Percentiles rank a stretch among this genome's conserved stretches.
phyloP scores from a whole-genome alignment of 2,888 invertebrate genomes.

The Macaria liturata region DNA sequence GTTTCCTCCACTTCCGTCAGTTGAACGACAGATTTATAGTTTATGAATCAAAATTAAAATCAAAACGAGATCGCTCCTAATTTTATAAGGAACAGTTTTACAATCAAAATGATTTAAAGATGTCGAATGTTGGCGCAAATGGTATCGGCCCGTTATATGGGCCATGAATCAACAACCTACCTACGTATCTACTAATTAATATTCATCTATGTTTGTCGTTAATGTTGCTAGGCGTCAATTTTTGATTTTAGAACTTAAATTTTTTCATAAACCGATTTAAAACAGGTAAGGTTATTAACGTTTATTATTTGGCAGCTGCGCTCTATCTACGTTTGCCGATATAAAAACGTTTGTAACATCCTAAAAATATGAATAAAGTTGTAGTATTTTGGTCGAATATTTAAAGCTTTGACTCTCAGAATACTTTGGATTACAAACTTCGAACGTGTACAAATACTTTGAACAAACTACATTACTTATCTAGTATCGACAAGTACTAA shows the following conservation, averaged over 20 bases:
- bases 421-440: too few species aligned
- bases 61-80: constrained; percentile 4
- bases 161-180: constrained; percentile 19
- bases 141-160: constrained; percentile 22
- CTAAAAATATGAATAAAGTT: too few species aligned
- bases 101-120: constrained; percentile 14
- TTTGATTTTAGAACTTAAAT: neutral
- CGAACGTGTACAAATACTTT: too few species aligned
- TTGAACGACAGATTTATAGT: neutral
- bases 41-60: constrained; percentile 1
- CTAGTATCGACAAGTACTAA: too few species aligned
- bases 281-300: too few species aligned
- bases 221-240: constrained; percentile 1
- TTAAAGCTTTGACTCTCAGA: too few species aligned
- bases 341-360: too few species aligned
- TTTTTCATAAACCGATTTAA: too few species aligned
- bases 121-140: constrained; percentile 17
- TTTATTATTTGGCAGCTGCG: too few species aligned
- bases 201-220: constrained; percentile 14
- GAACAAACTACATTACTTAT: too few species aligned
- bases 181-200: constrained; percentile 9
- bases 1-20: neutral
- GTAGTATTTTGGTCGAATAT: too few species aligned
- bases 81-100: constrained; percentile 12
- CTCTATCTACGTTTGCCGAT: too few species aligned